Percentiles rank a stretch among this genome's conserved stretches.
Evolutionary conservation across 2,113 vertebrate genomes (phyloP).

Genomic region (Numenius arquata): DNA sequence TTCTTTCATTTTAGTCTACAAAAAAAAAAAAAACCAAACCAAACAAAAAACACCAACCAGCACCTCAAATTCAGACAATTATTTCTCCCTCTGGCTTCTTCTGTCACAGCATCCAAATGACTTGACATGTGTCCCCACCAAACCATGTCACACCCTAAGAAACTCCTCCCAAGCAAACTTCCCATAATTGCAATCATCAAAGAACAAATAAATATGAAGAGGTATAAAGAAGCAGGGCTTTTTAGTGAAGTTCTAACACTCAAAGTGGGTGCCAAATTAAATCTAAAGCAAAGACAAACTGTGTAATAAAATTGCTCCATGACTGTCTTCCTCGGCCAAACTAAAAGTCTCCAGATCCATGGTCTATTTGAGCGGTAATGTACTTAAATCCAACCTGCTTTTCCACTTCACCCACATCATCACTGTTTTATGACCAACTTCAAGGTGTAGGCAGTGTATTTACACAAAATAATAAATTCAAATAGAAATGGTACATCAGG

Average conservation of each 20-base stretch:
- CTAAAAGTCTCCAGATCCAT: background rate
- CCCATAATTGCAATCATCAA: background rate
- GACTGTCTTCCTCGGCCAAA: background rate
- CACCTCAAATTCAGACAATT: background rate
- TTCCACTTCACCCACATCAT: conserved; percentile 12
- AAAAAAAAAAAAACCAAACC: background rate
- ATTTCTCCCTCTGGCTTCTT: background rate
- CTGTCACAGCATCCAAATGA: background rate
- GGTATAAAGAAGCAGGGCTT: background rate
- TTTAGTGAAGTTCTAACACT: background rate
- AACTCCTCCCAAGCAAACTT: background rate
- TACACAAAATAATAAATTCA: conserved; percentile 30
- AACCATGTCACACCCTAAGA: background rate
- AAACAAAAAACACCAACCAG: too few species aligned
- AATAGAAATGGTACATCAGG: background rate
- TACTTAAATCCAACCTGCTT: conserved; percentile 3
- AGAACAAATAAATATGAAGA: background rate
- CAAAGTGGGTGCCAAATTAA: background rate
- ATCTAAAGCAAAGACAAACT: conserved; percentile 23
- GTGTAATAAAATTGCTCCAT: background rate
- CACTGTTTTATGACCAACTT: background rate
- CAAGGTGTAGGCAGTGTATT: background rate
- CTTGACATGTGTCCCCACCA: background rate
- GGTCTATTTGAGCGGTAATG: background rate
- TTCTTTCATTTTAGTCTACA: background rate